Evolutionary conservation across 2,797 vertebrate species (phyloP).

Genomic region (Hippoglossus hippoglossus): DNA sequence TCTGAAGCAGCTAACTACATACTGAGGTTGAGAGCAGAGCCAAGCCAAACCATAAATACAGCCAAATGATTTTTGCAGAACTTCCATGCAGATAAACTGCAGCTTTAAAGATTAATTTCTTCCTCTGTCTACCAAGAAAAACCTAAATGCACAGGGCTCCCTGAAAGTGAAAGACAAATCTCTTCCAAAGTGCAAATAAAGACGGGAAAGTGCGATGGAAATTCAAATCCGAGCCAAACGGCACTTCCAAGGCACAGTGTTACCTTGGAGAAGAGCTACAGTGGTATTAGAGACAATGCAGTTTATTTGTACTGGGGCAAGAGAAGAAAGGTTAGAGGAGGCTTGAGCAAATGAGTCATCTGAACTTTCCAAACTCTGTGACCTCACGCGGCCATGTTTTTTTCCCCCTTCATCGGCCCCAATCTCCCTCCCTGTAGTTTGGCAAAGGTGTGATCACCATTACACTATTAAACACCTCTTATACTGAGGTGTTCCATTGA

Average conservation of each 20-base stretch:
- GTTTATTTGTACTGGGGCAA: slow-evolving; percentile 6
- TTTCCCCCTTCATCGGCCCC: neutral
- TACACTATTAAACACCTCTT: neutral
- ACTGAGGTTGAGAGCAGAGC: slow-evolving; percentile 7
- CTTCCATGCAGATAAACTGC: slow-evolving; percentile 17
- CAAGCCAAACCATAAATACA: slow-evolving; percentile 23
- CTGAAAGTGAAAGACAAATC: slow-evolving; percentile 33
- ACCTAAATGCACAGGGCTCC: slow-evolving; percentile 16
- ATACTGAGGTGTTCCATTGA: slow-evolving; percentile 2
- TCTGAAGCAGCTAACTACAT: slow-evolving; percentile 3
- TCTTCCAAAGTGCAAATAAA: slow-evolving; percentile 30
- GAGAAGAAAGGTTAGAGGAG: neutral
- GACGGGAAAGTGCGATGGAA: slow-evolving; percentile 36
- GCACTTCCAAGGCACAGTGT: slow-evolving; percentile 20
- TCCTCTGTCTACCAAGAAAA: slow-evolving; percentile 4
- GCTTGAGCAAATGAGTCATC: slow-evolving; percentile 40
- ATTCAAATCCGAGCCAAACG: slow-evolving; percentile 27
- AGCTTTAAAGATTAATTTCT: slow-evolving; percentile 17
- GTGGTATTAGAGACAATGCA: slow-evolving; percentile 8
- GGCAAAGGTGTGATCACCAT: slow-evolving; percentile 5
- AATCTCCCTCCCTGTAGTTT: slow-evolving; percentile 2
- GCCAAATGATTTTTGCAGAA: slow-evolving; percentile 9
- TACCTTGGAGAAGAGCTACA: slow-evolving; percentile 14
- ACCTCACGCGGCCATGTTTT: slow-evolving; percentile 16
- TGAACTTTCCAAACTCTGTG: slow-evolving; percentile 39